Evolutionary conservation across 2,888 invertebrate genomes (phyloP), one percentile per base, ranked within the genome.

Genomic region (Hirtodrosophila cameraria): DNA sequence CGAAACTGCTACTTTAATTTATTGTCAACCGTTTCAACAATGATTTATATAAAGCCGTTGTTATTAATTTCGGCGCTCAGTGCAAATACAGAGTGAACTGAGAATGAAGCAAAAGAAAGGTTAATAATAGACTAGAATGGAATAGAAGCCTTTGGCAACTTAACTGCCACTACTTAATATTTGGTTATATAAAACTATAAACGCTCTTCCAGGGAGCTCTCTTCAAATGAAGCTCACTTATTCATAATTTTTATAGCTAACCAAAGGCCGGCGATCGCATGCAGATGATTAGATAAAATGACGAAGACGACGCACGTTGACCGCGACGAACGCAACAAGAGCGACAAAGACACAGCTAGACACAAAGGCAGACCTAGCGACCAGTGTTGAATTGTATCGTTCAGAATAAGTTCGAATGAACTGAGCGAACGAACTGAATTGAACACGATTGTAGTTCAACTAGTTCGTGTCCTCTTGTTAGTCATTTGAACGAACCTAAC

Each of bases 101-200:
- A 30, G 53, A 71, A 48, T 13, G 30, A 46, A 48, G 27, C 57
- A 27, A 39, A 55, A 39, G 31, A 36, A 23, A 23, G 8, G 53
- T 35, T 43, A 6, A 33, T 43, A 52, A 39, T 36, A 30, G 25
- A 35, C 31, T 11, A 43, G 54, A 70, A 52, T 23, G 31, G 50
- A 38, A 28, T 27, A 31, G 42, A 59, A 73, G 63, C 73, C 62
- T 80, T 76, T 81, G 65, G 49, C 59, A 66, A 63, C 38, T 83
- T 82, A 75, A 83, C 63, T 77, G 68, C 75, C 70, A 27, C 43
- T 45, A 57, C 31, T 73, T 71, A 58, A 66, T 62, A 53, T 46
- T 63, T 64, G 58, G 60, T 75, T 77, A 71, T 77, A 84, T 66
- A 80, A 67, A 81, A 86, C 84, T 77, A 83, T 86, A 86, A 81